Evolutionary conservation across 2,888 invertebrate species (phyloP), one percentile per base, ranked within the genome.

Genomic region (Heliconius erato): DNA sequence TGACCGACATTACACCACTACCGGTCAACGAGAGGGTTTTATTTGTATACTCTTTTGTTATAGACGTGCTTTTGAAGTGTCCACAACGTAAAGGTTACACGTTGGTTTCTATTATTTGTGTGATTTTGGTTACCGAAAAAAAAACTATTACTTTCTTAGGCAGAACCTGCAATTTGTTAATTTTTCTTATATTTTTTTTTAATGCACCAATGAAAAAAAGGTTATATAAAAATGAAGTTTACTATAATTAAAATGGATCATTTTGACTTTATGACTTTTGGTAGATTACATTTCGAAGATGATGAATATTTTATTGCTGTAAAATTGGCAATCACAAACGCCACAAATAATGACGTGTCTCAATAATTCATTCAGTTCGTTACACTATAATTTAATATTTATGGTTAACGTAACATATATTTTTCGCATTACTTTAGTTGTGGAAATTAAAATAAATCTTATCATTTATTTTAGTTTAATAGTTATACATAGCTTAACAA

Each of bases 1-100:
- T 84, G 82, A 80, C 80, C 74, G 76, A 65, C 84, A 85, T 84
- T 85, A 84, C 67, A 78, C 82, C 80, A 63, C 72, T 32, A 40
- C 63, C 74, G 84, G 69, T 71, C 79, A 79, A 65, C 63, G 79
- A 78, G 82, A 63, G 72, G 26, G 63, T 63, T 49, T 68, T 74
- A 79, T 84, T 82, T 78, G 82, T 78, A 14, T 68, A 80, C 9
- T 28, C 65, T 26, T 78, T 67, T 78, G 76, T 35, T 35, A 19
- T 63, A 32, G 23, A 63, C 14, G 35, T 35, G n/a, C 35, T 76
- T 76, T 76, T 63, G 72, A 0, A 63, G 14, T 63, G 59, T 23
- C 23, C 28, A 54, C 11, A 23, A n/a, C n/a, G 28, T 74, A 54
- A 32, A 32, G 54, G 9, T 67, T 2, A 7, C 28, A 67, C 28